Evolutionary conservation across 2,113 vertebrate genomes (phyloP), one percentile per base, ranked within the genome.

Genomic region (Eidolon helvum): DNA sequence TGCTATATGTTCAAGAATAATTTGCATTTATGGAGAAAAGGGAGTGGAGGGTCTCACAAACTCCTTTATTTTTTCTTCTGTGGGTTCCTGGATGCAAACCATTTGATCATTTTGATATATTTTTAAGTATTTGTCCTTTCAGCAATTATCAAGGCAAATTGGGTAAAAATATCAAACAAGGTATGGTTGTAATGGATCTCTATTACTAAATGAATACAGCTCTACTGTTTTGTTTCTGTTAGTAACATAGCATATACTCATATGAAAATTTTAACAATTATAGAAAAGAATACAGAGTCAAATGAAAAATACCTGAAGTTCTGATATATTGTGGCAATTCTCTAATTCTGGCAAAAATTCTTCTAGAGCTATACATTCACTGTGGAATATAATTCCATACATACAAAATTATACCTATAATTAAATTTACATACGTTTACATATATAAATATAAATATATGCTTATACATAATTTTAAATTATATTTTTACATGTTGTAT

Each of bases 391-490:
- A 8, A 65, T 83, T 83, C 38, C 30, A 50, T 63, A 72, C 85
- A 85, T 59, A 48, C 40, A 87, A 84, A 72, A 93, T 63, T 89
- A 87, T 61, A 71, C 28, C 88, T 94, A 72, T 87, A 96, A 87
- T 89, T 96, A 93, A 90, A 83, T 96, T 85, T 96, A 68, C 38
- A 96, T 63, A 22, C n/a, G 59, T 75, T 95, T 95, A 50, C 43
- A 90, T 94, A 75, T 59, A 65, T 82, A 96, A 87, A 92, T 69
- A 57, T 66, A 74, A 72, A 93, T 35, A 40, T 57, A 26, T 3
- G 48, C n/a, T 80, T 66, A 77, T 4, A 45, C 0, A 35, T 57
- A 61, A 68, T 77, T 79, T 93, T 72, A 48, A 69, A 40, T 50
- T 63, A 43, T 55, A 63, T 69, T 86, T 68, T 93, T 92, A n/a